Percentiles rank a stretch among this genome's conserved stretches.
These are phyloP conservation scores for Tinea semifulvella DNA, from an alignment of 2,888 invertebrate genomes.

Conservation along the genomic window DNA sequence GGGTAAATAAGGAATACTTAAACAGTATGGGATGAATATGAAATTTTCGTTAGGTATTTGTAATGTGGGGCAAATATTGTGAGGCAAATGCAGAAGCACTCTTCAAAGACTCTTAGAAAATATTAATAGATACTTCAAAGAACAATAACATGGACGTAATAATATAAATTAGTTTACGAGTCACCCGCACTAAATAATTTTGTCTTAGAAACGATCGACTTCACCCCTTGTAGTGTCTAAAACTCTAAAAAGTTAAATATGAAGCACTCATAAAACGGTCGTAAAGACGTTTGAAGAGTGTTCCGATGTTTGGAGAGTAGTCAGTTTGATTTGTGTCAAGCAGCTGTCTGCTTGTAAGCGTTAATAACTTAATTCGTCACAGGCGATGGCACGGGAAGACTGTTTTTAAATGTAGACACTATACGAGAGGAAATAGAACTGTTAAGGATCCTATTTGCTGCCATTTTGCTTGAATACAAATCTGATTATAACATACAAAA, in stretches of 20 bases:
- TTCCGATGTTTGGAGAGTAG: conserved; percentile 29
- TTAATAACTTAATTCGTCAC: conserved; percentile 67
- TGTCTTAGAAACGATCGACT: conserved; percentile 50
- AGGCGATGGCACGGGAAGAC: conserved; percentile 53
- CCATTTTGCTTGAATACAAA: too few species aligned
- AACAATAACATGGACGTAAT: conserved; percentile 39
- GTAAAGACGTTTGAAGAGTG: conserved; percentile 46
- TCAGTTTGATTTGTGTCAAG: conserved; percentile 61
- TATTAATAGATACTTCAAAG: conserved; percentile 44
- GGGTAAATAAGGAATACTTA: too few species aligned
- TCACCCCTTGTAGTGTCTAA: conserved; percentile 16
- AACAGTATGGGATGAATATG: too few species aligned
- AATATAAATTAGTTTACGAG: conserved; percentile 49
- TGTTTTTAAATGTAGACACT: conserved; percentile 44
- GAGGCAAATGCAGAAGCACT: too few species aligned
- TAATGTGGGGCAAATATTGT: too few species aligned
- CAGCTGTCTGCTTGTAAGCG: conserved; percentile 51
- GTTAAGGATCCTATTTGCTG: conserved; percentile 15
- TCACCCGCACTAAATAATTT: conserved; percentile 52
- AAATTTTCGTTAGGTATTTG: too few species aligned
- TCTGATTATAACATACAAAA: too few species aligned
- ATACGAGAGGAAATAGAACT: conserved; percentile 41
- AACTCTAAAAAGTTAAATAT: conserved; percentile 16
- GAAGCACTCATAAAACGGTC: conserved; percentile 54
- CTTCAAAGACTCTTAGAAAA: conserved; percentile 43